These are phyloP conservation scores for Rhegmatorhina hoffmannsi DNA, from an alignment of 2,113 vertebrate genomes.

Conservation along the genomic window DNA sequence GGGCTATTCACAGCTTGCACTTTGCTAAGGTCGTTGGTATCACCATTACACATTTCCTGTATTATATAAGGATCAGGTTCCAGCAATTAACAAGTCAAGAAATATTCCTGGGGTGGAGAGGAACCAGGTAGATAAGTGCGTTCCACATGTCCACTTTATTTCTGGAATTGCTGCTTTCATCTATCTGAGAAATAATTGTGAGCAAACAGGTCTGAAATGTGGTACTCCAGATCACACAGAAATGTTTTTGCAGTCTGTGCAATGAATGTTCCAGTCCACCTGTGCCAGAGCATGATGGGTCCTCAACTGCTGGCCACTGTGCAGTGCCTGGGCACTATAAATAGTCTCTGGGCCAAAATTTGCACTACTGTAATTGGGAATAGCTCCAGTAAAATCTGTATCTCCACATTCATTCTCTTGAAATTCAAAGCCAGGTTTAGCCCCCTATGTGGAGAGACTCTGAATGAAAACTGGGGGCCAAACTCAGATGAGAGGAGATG, in stretches of 20 bases:
- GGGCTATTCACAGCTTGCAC: conserved; percentile 33
- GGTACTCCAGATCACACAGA: not conserved
- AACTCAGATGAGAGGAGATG: not conserved
- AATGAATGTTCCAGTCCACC: not conserved
- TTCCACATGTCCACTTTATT: not conserved
- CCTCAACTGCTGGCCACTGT: not conserved
- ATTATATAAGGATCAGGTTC: conserved; percentile 19
- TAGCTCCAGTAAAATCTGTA: not conserved
- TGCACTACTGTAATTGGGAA: not conserved
- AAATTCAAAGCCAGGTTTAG: conserved; percentile 1
- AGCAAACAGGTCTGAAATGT: not conserved
- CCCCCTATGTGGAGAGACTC: not conserved
- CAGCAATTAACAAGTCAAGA: conserved; percentile 31
- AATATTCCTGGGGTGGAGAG: not conserved
- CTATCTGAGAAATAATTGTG: not conserved
- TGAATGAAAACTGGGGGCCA: not conserved
- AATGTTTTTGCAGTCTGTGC: not conserved
- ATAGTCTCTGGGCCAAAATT: not conserved
- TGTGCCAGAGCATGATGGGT: not conserved
- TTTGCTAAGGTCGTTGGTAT: conserved; percentile 9
- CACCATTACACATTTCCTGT: conserved; percentile 41
- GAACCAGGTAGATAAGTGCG: not conserved
- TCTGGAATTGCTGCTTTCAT: conserved; percentile 4
- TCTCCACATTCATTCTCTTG: not conserved
- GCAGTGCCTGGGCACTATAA: not conserved